A percentile compares a stretch with the other conserved stretches of the same genome.
Conservation (phyloP, 2,888 invertebrate genomes). For the Lithophane leautieri region DNA sequence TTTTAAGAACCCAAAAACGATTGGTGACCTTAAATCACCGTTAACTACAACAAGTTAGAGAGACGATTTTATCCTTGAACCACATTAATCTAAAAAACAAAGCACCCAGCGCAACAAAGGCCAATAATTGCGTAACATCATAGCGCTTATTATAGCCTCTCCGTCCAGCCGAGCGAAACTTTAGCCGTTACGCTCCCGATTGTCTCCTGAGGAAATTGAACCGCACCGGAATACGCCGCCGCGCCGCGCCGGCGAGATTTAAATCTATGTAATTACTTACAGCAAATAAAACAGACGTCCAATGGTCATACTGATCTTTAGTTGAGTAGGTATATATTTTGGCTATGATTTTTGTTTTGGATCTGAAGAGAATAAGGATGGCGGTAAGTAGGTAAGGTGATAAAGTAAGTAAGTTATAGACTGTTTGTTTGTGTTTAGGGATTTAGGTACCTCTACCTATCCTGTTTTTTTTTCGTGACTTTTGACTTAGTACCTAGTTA, state of each 20-base stretch:
- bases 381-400: not conserved
- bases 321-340: constrained; percentile 16
- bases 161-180: constrained; percentile 60
- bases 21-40: not conserved
- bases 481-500: not conserved
- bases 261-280: constrained; percentile 67
- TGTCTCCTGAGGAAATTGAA: constrained; percentile 68
- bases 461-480: no score
- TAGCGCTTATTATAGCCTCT: constrained; percentile 55
- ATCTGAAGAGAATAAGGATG: not conserved
- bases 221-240: constrained; percentile 56
- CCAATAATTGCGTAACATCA: constrained; percentile 60
- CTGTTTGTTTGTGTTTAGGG: not conserved
- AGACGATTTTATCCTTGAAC: constrained; percentile 2
- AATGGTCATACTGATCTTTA: constrained; percentile 37
- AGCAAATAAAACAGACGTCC: constrained; percentile 40
- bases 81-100: constrained; percentile 54
- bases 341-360: constrained; percentile 11
- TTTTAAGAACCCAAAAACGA: no score
- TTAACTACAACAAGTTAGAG: not conserved
- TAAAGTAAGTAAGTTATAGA: not conserved
- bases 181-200: constrained; percentile 63
- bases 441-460: not conserved
- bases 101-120: constrained; percentile 47
- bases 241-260: constrained; percentile 65